A percentile compares a stretch with the other conserved stretches of the same genome.
phyloP scores from a whole-genome alignment of 2,888 invertebrate species.

The Anagyrus pseudococci region DNA sequence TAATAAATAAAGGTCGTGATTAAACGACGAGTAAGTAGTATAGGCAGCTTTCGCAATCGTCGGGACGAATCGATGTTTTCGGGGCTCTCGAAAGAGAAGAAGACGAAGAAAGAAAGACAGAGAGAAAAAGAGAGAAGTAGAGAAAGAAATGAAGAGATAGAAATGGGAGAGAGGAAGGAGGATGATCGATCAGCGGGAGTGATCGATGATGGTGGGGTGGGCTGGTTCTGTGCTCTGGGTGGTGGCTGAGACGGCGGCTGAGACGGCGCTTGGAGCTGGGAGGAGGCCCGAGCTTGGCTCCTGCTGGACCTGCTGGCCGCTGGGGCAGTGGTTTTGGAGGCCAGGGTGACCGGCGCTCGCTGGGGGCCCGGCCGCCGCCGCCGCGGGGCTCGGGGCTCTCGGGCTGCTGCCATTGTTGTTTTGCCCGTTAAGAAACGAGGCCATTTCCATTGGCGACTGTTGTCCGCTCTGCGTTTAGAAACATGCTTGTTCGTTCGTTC shows the following conservation, averaged over 20 bases:
- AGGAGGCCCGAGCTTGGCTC: not conserved
- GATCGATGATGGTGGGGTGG: slow-evolving; percentile 5
- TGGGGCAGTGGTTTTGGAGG: slow-evolving; percentile 8
- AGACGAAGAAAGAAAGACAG: not conserved
- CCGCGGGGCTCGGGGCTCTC: slow-evolving; percentile 8
- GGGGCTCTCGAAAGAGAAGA: too few species aligned
- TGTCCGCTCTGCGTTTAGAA: slow-evolving; percentile 61
- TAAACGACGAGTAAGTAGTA: too few species aligned
- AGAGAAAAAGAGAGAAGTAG: not conserved
- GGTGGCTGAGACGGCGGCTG: not conserved
- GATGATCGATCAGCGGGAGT: slow-evolving; percentile 2
- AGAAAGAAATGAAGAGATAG: slow-evolving; percentile 19
- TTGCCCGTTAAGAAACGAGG: slow-evolving; percentile 60
- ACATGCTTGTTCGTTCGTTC: slow-evolving; percentile 57
- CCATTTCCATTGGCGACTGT: slow-evolving; percentile 61
- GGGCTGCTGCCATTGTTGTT: slow-evolving; percentile 60
- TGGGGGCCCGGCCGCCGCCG: slow-evolving; percentile 3
- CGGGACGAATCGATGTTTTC: too few species aligned
- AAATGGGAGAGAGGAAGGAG: slow-evolving; percentile 22
- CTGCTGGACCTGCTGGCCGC: not conserved
- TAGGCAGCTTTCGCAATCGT: too few species aligned
- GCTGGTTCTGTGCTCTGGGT: not conserved
- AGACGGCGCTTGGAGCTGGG: not conserved
- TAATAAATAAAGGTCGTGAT: too few species aligned
- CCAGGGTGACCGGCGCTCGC: not conserved